Evolutionary conservation across 1,140 invertebrate genomes (phyloP), one percentile per base, ranked within the genome.

Genomic region (Eulimnadia texana): DNA sequence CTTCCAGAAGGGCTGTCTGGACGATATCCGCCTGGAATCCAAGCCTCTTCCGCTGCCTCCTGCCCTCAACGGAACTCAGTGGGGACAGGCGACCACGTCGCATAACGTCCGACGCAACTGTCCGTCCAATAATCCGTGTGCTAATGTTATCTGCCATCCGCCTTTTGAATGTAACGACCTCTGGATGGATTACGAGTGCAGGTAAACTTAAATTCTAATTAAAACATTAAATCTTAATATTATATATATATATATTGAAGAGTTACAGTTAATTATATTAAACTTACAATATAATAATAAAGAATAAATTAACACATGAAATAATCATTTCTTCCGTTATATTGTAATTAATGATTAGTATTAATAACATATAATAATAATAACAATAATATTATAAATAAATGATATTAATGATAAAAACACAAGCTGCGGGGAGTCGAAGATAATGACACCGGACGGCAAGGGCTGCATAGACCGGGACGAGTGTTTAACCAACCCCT

Each of bases 121-220:
- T 72, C 84, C 88, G 3, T 94, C 91, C 0, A 93, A 95, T 68
- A 91, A 93, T 69, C 91, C 93, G 22, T 97, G 93, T 71, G 83
- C 86, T 52, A 90, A 90, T 71, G 87, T 93, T 42, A 86, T 87
- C 64, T 96, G 93, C 71, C 85, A 85, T 0, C 84, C 88, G 67
- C 89, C 90, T n/a, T 93, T 94, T 72, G 88, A 92, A 66, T 98
- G 95, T 74, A 86, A 93, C 28, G 93, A 97, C 74, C 80, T 96
- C 0, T 98, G 93, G 93, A 92, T 90, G 73, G 85, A 90, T 74
- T 91, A 92, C 68, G 93, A 96, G 69, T 98, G 93, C 90, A 93
- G 90, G 93, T 97, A 77, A 85, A 88, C 84, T 69, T 70, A 52
- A 20, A n/a, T 47, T 47, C 20, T 52, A 52, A n/a, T 52, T 19